These are phyloP conservation scores for Leistus spinibarbis DNA, from an alignment of 2,888 invertebrate genomes.

Conservation along the genomic window DNA sequence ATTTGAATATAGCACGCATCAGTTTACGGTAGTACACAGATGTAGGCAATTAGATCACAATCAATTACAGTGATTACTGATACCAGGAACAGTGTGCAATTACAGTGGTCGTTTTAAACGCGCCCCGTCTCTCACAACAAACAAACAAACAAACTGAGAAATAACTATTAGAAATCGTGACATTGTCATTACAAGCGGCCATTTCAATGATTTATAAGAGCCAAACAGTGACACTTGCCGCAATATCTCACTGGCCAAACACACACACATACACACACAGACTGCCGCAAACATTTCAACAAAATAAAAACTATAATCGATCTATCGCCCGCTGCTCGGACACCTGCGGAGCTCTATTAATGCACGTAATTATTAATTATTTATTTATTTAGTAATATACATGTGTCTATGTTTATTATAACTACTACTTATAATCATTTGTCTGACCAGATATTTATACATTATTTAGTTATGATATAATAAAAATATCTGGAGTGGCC, in stretches of 20 bases:
- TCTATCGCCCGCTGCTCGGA: constrained; percentile 17
- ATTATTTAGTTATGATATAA: background rate
- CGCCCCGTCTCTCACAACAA: background rate
- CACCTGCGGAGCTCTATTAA: constrained; percentile 13
- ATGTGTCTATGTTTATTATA: background rate
- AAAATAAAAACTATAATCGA: constrained; percentile 6
- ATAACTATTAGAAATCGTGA: constrained; percentile 32
- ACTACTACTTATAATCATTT: background rate
- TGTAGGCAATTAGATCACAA: constrained; percentile 25
- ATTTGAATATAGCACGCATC: no score
- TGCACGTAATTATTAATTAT: constrained; percentile 16
- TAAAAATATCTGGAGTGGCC: no score
- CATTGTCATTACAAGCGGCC: constrained; percentile 21
- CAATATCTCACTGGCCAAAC: background rate
- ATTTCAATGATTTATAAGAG: background rate
- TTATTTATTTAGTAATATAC: constrained; percentile 4
- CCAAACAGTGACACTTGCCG: constrained; percentile 14
- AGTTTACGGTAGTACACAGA: background rate
- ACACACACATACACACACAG: background rate
- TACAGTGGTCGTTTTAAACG: constrained; percentile 7
- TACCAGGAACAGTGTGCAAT: constrained; percentile 14
- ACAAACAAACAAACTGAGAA: constrained; percentile 9
- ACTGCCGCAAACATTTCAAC: background rate
- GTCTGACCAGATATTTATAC: background rate
- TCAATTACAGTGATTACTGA: constrained; percentile 29